Percentiles rank a stretch among this genome's conserved stretches.
These are phyloP conservation scores for Phaonia tiefii DNA, from an alignment of 2,888 invertebrate species.

Conservation along the genomic window DNA sequence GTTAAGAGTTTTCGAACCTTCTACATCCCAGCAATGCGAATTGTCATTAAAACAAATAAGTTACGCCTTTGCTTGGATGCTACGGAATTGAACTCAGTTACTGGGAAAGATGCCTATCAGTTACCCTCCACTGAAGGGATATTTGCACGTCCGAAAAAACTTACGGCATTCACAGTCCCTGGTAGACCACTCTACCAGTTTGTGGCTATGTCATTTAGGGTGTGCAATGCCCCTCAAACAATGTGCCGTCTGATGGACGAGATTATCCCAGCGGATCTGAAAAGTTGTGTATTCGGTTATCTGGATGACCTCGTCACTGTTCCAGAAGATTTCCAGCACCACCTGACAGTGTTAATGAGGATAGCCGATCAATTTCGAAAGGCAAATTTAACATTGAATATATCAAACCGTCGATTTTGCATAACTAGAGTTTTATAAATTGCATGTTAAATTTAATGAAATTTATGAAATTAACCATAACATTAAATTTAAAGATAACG, in stretches of 20 bases:
- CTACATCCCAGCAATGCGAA: no score
- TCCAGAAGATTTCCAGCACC: neutral
- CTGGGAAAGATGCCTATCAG: no score
- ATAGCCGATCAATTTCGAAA: neutral
- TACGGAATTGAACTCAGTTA: neutral
- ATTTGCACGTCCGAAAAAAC: constrained; percentile 22
- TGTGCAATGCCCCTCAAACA: neutral
- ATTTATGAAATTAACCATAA: no score
- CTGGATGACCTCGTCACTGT: neutral
- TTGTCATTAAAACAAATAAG: no score
- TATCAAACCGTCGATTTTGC: neutral
- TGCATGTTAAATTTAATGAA: no score
- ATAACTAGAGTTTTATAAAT: no score
- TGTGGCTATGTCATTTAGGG: constrained; percentile 37
- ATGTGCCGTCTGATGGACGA: constrained; percentile 8
- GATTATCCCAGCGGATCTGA: neutral
- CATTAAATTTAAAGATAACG: no score
- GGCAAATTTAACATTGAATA: neutral
- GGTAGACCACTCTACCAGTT: constrained; percentile 65
- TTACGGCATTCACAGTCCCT: constrained; percentile 60
- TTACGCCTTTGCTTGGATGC: neutral
- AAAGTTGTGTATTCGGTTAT: neutral
- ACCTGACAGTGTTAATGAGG: neutral
- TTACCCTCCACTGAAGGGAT: neutral
- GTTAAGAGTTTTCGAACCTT: no score